Evolutionary conservation across 1,140 invertebrate species (phyloP).

Genomic region (Neotoxoptera formosana): DNA sequence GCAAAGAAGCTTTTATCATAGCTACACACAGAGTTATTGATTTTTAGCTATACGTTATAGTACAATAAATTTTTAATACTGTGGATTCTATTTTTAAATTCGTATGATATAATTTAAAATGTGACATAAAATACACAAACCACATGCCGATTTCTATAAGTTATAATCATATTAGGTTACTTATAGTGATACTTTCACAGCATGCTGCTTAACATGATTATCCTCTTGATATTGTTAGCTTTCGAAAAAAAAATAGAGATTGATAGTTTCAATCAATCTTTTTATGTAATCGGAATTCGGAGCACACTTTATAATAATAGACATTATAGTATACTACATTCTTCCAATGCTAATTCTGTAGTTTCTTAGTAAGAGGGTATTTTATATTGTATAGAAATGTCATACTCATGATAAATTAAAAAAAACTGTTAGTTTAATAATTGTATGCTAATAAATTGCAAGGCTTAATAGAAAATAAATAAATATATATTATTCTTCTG

Average conservation of each 20-base stretch:
- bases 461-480: not conserved
- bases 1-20: not conserved
- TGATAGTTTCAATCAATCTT: constrained; percentile 12
- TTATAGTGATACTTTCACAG: constrained; percentile 35
- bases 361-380: not conserved
- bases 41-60: not conserved
- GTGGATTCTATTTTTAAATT: constrained; percentile 22
- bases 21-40: not conserved
- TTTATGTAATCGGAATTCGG: not conserved
- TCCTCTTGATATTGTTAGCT: constrained; percentile 38
- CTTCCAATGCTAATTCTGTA: not conserved
- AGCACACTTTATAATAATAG: not conserved
- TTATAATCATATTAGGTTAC: not conserved
- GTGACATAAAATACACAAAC: not conserved
- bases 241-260: constrained; percentile 50
- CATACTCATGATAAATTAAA: not conserved
- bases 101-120: not conserved
- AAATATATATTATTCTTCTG: not conserved
- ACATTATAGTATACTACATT: not conserved
- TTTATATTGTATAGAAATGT: not conserved
- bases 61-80: not conserved
- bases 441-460: not conserved
- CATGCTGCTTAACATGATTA: constrained; percentile 38
- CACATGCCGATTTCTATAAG: constrained; percentile 35
- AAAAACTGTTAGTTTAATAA: not conserved